A percentile compares a stretch with the other conserved stretches of the same genome.
These are phyloP conservation scores for Hippocampus barbouri DNA, from an alignment of 2,113 vertebrate species.

Conservation along the genomic window DNA sequence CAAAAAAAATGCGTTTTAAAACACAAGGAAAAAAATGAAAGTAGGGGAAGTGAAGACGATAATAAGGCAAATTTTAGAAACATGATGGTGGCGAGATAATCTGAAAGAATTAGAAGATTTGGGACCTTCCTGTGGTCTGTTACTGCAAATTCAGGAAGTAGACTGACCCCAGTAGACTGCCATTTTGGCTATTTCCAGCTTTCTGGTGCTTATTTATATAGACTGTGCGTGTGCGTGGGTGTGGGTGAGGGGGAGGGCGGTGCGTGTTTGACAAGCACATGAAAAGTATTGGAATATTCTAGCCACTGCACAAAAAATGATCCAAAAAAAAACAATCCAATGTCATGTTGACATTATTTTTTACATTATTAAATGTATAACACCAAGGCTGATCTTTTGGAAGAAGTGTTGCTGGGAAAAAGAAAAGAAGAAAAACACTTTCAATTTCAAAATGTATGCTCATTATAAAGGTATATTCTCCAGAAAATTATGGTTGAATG, in stretches of 20 bases:
- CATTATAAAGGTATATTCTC: neutral
- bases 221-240: neutral
- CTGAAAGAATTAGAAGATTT: slow-evolving; percentile 32
- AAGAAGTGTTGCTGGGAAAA: too few relatives aligned
- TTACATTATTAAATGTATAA: neutral
- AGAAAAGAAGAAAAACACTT: neutral
- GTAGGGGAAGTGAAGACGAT: neutral
- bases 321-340: too few relatives aligned
- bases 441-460: too few relatives aligned
- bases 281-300: too few relatives aligned
- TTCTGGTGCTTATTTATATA: slow-evolving; percentile 35
- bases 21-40: neutral
- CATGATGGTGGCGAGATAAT: neutral
- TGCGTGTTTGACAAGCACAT: too few relatives aligned
- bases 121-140: slow-evolving; percentile 48
- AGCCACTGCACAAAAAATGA: too few relatives aligned
- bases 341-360: neutral
- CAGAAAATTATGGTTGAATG: neutral
- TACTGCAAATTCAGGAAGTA: slow-evolving; percentile 39
- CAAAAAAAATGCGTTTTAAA: neutral
- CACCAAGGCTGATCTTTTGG: too few relatives aligned
- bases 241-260: neutral
- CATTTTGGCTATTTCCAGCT: slow-evolving; percentile 49
- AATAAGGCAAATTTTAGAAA: neutral
- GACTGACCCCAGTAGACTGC: slow-evolving; percentile 48